These are phyloP conservation scores for Tachycineta bicolor DNA, from an alignment of 2,113 vertebrate species.

Conservation along the genomic window DNA sequence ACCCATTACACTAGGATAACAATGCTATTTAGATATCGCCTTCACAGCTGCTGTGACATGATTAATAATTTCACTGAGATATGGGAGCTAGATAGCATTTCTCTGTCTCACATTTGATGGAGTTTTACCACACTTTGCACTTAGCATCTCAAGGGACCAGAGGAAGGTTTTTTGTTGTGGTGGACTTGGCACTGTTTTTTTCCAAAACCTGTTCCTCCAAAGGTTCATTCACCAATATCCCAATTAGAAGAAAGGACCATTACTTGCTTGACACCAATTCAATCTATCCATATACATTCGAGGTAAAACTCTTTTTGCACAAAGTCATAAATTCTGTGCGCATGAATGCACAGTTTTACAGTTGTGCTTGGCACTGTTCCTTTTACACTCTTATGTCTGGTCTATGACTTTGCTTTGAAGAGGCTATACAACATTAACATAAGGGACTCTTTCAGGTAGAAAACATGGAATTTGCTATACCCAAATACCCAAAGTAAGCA, in stretches of 20 bases:
- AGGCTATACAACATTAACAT: background rate
- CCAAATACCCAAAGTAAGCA: background rate
- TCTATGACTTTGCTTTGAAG: background rate
- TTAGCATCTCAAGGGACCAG: background rate
- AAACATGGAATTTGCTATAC: background rate
- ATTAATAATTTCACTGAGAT: background rate
- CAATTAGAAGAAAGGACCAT: rapidly evolving
- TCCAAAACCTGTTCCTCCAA: background rate
- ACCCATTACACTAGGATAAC: background rate
- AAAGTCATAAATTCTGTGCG: background rate
- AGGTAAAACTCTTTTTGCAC: background rate
- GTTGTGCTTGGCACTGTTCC: background rate
- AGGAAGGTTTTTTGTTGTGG: background rate
- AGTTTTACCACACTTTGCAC: background rate
- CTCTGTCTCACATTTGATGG: background rate
- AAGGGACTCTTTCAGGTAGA: background rate
- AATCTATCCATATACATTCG: background rate
- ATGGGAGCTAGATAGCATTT: background rate
- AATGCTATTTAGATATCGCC: background rate
- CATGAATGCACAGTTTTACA: background rate
- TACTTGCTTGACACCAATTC: background rate
- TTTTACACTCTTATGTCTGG: background rate
- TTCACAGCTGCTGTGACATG: background rate
- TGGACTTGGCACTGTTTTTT: background rate
- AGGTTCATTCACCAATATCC: background rate